A percentile compares a stretch with the other conserved stretches of the same genome.
These are phyloP conservation scores for Steinernema carpocapsae DNA, from an alignment of 2,888 invertebrate genomes.

Conservation along the genomic window DNA sequence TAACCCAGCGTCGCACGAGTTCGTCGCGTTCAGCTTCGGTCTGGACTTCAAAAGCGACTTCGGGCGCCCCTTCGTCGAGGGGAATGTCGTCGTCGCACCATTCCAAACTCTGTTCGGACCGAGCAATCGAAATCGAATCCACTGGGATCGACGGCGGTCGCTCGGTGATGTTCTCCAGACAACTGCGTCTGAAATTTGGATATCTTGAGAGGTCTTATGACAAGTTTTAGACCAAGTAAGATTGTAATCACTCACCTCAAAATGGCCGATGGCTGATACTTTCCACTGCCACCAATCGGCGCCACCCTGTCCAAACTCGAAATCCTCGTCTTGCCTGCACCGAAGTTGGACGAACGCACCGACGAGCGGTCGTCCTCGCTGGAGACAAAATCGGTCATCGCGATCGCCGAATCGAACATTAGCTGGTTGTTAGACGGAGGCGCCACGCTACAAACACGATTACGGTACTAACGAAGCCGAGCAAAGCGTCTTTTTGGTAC, in stretches of 20 bases:
- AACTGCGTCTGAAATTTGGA: conserved; percentile 15
- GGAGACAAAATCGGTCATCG: conserved; percentile 35
- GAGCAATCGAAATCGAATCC: conserved; percentile 34
- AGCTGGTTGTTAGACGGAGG: conserved; percentile 27
- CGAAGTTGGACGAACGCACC: not conserved
- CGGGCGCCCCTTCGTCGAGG: not conserved
- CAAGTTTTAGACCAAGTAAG: too few relatives aligned
- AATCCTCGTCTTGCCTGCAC: not conserved
- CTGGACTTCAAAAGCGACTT: conserved; percentile 15
- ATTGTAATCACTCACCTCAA: not conserved
- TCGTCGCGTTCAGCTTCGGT: conserved; percentile 21
- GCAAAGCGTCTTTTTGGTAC: conserved; percentile 17
- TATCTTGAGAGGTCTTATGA: too few relatives aligned
- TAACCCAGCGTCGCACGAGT: conserved; percentile 27
- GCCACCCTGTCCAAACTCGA: not conserved
- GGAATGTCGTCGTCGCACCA: conserved; percentile 33
- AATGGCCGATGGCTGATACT: conserved; percentile 29
- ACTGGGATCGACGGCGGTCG: conserved; percentile 29
- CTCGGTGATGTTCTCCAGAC: conserved; percentile 32
- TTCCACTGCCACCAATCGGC: not conserved
- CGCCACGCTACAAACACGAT: conserved; percentile 31
- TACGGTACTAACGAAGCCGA: conserved; percentile 21
- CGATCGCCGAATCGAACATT: conserved; percentile 34
- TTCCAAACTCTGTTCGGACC: conserved; percentile 29
- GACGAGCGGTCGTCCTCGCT: conserved; percentile 25